phyloP scores from a whole-genome alignment of 2,113 vertebrate genomes.

The Psephotus haematonotus region DNA sequence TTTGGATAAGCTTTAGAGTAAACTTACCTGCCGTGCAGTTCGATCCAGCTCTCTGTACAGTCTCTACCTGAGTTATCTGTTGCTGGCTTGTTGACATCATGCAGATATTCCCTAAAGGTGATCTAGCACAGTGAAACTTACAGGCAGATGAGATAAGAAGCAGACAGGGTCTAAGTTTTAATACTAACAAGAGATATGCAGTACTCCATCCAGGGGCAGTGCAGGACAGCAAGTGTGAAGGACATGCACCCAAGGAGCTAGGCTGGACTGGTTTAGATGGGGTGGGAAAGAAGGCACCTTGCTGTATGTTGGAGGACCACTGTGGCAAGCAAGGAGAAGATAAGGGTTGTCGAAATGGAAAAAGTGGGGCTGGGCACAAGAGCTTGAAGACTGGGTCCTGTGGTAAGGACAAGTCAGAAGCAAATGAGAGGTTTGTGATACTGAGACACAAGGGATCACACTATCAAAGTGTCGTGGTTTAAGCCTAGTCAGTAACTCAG shows the following conservation, averaged over 20 bases:
- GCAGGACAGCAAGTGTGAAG: background rate
- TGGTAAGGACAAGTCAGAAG: background rate
- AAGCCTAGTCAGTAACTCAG: no score
- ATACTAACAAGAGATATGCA: background rate
- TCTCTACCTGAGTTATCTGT: background rate
- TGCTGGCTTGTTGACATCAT: background rate
- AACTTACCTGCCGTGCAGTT: background rate
- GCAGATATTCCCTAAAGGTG: background rate
- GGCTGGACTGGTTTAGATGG: background rate
- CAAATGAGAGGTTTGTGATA: background rate
- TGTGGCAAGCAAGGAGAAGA: background rate
- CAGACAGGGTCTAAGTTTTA: background rate
- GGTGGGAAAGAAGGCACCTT: background rate
- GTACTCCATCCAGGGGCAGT: background rate
- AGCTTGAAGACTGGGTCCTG: background rate
- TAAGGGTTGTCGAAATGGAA: background rate
- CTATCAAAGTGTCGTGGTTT: background rate
- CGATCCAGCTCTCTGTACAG: background rate
- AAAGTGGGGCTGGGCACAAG: background rate
- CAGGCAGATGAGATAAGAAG: background rate
- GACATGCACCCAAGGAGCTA: background rate
- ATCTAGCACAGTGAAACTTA: background rate
- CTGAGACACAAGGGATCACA: background rate
- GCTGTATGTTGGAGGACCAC: background rate
- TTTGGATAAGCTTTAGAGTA: background rate